These are phyloP conservation scores for Hemistola chrysoprasaria DNA, from an alignment of 2,888 invertebrate genomes.

Conservation along the genomic window DNA sequence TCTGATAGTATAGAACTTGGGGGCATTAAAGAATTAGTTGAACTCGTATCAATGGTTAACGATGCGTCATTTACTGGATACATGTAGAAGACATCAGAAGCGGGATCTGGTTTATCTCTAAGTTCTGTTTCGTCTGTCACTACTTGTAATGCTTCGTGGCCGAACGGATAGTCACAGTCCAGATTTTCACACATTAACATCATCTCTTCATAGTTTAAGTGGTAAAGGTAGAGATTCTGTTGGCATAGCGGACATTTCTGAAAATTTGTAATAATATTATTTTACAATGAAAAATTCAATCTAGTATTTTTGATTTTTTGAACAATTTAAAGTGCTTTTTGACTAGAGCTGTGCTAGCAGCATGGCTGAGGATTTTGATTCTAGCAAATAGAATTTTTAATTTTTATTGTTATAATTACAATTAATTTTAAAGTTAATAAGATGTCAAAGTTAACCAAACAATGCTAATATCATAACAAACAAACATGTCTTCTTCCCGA, in stretches of 20 bases:
- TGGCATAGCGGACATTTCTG: conserved; percentile 62
- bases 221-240: conserved; percentile 37
- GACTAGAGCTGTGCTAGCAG: no score
- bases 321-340: no score
- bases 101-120: conserved; percentile 1
- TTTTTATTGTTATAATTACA: no score
- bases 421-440: no score
- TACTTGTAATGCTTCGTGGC: conserved; percentile 48
- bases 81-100: conserved; percentile 32
- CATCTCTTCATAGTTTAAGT: conserved; percentile 55
- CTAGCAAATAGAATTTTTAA: no score
- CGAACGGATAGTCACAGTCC: conserved; percentile 61
- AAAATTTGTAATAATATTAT: no score
- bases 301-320: no score
- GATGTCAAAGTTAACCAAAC: no score
- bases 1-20: conserved; percentile 48
- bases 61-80: neutral
- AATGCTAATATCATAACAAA: no score
- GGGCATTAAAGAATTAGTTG: conserved; percentile 7
- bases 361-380: no score
- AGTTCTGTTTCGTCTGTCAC: conserved; percentile 39
- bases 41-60: neutral
- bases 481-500: no score
- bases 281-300: no score
- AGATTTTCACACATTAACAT: conserved; percentile 60